Conservation (phyloP, 1,140 invertebrate genomes). For the Saccostrea glomerata region DNA sequence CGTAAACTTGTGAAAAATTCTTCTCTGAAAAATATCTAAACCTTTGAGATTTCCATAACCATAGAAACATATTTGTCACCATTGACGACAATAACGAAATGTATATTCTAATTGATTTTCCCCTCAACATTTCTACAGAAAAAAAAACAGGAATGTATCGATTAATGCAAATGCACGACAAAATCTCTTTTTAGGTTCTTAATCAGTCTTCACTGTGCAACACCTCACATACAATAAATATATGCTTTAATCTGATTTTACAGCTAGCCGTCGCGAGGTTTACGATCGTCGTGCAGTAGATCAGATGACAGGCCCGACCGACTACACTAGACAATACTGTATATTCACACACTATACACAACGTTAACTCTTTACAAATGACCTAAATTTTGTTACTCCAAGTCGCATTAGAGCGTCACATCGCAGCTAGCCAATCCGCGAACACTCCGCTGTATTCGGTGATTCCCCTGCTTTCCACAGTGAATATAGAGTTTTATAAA, state of each 20-base stretch:
- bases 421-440: neutral
- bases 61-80: neutral
- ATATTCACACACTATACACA: neutral
- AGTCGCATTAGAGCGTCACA: slow-evolving; percentile 18
- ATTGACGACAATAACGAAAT: neutral
- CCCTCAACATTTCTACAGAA: neutral
- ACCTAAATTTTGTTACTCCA: slow-evolving; percentile 34
- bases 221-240: neutral
- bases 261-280: neutral
- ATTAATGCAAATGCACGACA: neutral
- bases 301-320: neutral
- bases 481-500: neutral
- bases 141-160: neutral
- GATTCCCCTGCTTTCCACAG: neutral
- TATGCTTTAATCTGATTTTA: slow-evolving; percentile 3
- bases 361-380: slow-evolving; percentile 12
- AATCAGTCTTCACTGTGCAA: neutral
- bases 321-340: neutral
- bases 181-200: neutral
- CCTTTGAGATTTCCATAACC: neutral
- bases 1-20: neutral
- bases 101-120: slow-evolving; percentile 10
- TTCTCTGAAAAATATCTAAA: neutral
- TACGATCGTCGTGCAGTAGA: neutral
- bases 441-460: neutral